These are phyloP conservation scores for Megaleporinus macrocephalus DNA, from an alignment of 2,113 vertebrate species.

Conservation along the genomic window DNA sequence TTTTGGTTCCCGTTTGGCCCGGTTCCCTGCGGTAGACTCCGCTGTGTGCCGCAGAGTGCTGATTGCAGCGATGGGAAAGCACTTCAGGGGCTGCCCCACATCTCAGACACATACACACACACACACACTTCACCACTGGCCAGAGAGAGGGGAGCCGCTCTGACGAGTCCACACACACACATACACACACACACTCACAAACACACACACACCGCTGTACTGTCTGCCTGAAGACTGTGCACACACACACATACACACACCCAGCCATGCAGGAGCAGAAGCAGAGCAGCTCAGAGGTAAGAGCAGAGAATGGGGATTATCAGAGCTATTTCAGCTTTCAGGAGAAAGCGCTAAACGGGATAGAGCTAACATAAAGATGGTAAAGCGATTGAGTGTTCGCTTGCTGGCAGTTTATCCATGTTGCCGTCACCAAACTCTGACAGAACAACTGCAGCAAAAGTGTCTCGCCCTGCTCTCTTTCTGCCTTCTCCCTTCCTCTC, in stretches of 20 bases:
- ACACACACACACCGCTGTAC: slow-evolving; percentile 33
- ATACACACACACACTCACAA: slow-evolving; percentile 28
- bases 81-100: slow-evolving; percentile 74
- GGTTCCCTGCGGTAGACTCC: slow-evolving; percentile 61
- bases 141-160: slow-evolving; percentile 48
- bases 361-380: slow-evolving; percentile 13
- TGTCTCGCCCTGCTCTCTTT: slow-evolving; percentile 20
- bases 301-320: slow-evolving; percentile 31
- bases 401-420: background rate
- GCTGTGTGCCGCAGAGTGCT: slow-evolving; percentile 73
- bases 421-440: slow-evolving; percentile 26
- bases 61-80: slow-evolving; percentile 75
- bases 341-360: background rate
- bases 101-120: slow-evolving; percentile 50
- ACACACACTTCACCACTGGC: slow-evolving; percentile 48
- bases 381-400: background rate
- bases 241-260: slow-evolving; percentile 28
- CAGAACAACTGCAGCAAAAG: slow-evolving; percentile 46
- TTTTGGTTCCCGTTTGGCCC: slow-evolving; percentile 70
- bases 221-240: slow-evolving; percentile 7
- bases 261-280: slow-evolving; percentile 71
- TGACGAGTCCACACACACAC: slow-evolving; percentile 33
- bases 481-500: background rate
- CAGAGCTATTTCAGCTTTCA: slow-evolving; percentile 1
- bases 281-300: slow-evolving; percentile 71